Base-by-base conservation (phyloP, 2,797 vertebrate genomes). In the Crossoptilon crossoptilon region DNA sequence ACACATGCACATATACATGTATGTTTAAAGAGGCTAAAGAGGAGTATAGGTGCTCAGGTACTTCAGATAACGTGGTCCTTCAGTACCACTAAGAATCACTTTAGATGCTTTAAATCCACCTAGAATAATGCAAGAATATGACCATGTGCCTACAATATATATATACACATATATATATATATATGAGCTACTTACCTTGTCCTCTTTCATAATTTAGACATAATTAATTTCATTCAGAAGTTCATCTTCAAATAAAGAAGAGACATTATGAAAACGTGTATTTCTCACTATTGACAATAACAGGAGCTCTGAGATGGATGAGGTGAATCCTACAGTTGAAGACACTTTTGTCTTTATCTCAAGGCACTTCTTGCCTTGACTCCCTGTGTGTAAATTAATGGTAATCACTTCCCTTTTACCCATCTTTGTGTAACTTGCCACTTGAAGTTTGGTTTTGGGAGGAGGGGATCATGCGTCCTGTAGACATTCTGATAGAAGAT, bases 261-360 rank as follows among this genome's bases (percentile, higher is more conserved):
- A 87, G 46, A 66, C 3, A 0, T 44, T 71, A 41, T 21, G 7
- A 19, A 67, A 73, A 27, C 55, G 17, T 63, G 4, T 63, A 17
- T 67, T 84, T 92, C 49, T 87, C 11, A 23, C 26, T 35, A 10
- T 3, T 1, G 0, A 8, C 48, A 14, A 9, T 1, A 0, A 11
- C 69, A 44, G 59, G 64, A 76, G 55, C 29, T 10, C 11, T 33
- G 3, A 74, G 22, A 5, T 44, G 37, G 8, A 59, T 10, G 33
- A 75, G 21, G 29, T 7, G 55, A 88, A 90, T 55, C 12, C 24
- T 48, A 0, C 6, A 18, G 53, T 44, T 72, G 15, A 89, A 82
- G 7, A 70, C 4, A 26, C 41, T 29, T 9, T 70, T 49, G 26
- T 31, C 8, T 44, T 44, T 44, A 44, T 44, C 43, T 44, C 43